Conservation (phyloP, 2,113 vertebrate species). For the Entomyzon cyanotis region DNA sequence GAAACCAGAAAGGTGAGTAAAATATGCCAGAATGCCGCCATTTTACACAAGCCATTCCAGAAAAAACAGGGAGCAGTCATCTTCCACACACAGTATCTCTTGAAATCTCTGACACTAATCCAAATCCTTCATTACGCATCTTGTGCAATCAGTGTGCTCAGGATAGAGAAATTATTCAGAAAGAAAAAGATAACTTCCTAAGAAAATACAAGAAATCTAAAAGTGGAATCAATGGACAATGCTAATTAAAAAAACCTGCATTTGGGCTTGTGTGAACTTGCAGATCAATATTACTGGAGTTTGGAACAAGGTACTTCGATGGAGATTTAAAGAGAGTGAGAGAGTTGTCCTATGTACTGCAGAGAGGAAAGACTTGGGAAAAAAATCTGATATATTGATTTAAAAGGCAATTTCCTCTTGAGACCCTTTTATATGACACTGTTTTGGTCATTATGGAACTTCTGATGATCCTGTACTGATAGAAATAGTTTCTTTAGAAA, state of each 20-base stretch:
- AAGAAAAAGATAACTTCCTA: not conserved
- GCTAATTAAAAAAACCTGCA: not conserved
- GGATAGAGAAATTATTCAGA: not conserved
- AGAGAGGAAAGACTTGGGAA: not conserved
- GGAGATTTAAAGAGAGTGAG: not conserved
- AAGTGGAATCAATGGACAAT: not conserved
- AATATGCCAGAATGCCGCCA: not conserved
- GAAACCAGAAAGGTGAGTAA: constrained; percentile 4
- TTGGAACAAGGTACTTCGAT: not conserved
- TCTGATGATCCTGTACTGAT: not conserved
- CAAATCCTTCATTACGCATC: not conserved
- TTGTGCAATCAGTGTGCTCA: not conserved
- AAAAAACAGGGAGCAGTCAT: not conserved
- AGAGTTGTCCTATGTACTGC: not conserved
- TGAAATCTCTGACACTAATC: not conserved
- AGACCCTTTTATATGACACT: not conserved
- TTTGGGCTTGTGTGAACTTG: not conserved
- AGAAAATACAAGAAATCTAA: not conserved
- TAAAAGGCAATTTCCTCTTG: not conserved
- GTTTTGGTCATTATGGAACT: not conserved
- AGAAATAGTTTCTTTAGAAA: not conserved
- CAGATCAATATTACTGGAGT: not conserved
- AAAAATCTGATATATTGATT: not conserved
- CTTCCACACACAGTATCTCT: not conserved
- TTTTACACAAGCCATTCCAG: not conserved